A percentile compares a stretch with the other conserved stretches of the same genome.
Conservation (phyloP, 2,797 vertebrate species). For the Hemibagrus guttatus region DNA sequence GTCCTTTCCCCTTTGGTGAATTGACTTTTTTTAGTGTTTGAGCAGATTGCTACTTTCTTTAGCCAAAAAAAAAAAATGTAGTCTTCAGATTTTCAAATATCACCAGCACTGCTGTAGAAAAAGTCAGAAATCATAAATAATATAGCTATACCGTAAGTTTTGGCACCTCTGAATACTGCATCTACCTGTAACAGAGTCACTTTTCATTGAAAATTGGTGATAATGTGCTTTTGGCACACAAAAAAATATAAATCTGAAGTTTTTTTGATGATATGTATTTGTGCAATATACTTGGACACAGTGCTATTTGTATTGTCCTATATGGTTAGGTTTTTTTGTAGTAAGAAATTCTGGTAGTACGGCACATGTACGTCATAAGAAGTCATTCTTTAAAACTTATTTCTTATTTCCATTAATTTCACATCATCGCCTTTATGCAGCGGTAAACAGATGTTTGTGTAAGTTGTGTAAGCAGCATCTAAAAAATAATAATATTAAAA, state of each 20-base stretch:
- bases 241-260: not conserved
- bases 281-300: constrained; percentile 23
- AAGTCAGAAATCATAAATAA: not conserved
- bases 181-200: not conserved
- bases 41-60: not conserved
- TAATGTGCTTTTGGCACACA: constrained; percentile 30
- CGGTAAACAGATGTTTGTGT: constrained; percentile 1
- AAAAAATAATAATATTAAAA: not conserved
- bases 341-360: not conserved
- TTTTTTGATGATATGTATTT: constrained; percentile 14
- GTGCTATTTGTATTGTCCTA: not conserved
- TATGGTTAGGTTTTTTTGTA: not conserved
- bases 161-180: not conserved
- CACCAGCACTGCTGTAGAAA: not conserved
- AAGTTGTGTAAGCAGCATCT: not conserved
- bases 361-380: not conserved
- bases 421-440: not conserved
- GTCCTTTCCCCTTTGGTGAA: not conserved
- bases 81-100: not conserved
- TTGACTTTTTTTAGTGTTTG: too few relatives aligned
- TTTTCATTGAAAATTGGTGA: not conserved
- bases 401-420: not conserved
- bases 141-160: not conserved
- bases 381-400: not conserved
- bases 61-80: not conserved